Conservation (phyloP, 2,797 vertebrate genomes). For the Poecilia picta region DNA sequence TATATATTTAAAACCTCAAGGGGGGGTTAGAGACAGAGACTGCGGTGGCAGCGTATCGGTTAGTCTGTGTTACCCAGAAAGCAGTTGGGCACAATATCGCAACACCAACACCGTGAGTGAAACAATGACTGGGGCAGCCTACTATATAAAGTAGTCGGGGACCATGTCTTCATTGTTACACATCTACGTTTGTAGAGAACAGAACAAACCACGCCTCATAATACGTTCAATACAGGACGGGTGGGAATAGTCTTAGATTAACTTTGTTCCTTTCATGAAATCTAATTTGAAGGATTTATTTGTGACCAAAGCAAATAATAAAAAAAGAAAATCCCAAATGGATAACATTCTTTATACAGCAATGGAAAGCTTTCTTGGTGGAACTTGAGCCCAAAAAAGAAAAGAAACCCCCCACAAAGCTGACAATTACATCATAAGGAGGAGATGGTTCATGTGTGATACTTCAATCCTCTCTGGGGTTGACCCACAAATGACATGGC, state of each 20-base stretch:
- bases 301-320: neutral
- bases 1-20: too few relatives aligned
- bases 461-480: neutral
- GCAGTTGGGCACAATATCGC: too few relatives aligned
- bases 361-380: neutral
- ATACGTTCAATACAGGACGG: too few relatives aligned
- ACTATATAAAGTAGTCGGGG: too few relatives aligned
- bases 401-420: neutral
- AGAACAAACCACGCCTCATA: too few relatives aligned
- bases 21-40: too few relatives aligned
- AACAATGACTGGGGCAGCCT: too few relatives aligned
- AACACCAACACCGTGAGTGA: too few relatives aligned
- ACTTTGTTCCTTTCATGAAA: neutral
- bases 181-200: too few relatives aligned
- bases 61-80: too few relatives aligned
- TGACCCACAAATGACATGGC: neutral
- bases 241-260: neutral
- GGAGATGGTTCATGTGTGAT: neutral
- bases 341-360: neutral
- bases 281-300: neutral
- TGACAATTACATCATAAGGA: neutral
- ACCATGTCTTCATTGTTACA: too few relatives aligned
- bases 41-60: too few relatives aligned
- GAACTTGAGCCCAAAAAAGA: neutral
- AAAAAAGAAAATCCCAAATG: neutral